Percentiles rank a stretch among this genome's conserved stretches.
Evolutionary conservation across 2,797 vertebrate species (phyloP).

Genomic region (Eulemur rubriventer): DNA sequence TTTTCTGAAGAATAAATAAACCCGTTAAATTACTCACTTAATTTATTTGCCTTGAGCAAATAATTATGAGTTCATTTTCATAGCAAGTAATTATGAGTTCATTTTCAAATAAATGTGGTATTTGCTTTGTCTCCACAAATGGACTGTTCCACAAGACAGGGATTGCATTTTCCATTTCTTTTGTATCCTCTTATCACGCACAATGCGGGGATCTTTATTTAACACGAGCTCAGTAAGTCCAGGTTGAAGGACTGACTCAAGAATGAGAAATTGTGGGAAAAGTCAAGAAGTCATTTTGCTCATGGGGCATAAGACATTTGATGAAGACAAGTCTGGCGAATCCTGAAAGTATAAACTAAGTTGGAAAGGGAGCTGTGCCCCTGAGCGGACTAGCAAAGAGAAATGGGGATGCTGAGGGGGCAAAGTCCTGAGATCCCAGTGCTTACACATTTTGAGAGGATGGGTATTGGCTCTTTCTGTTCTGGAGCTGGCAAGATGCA

Average conservation of each 20-base stretch:
- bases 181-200: not conserved
- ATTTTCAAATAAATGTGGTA: not conserved
- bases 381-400: not conserved
- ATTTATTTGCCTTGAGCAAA: not conserved
- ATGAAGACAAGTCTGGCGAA: not conserved
- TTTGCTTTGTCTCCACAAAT: not conserved
- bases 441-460: not conserved
- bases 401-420: not conserved
- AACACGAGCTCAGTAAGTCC: not conserved
- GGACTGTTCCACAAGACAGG: not conserved
- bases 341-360: not conserved
- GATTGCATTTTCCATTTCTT: not conserved
- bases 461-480: not conserved
- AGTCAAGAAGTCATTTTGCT: not conserved
- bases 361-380: not conserved
- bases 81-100: not conserved
- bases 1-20: not conserved
- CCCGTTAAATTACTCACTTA: not conserved
- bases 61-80: not conserved
- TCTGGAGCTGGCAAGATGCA: not conserved
- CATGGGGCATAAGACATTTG: not conserved
- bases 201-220: not conserved
- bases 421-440: not conserved
- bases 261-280: conserved; percentile 24
- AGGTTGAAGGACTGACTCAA: not conserved